Evolutionary conservation across 2,797 vertebrate species (phyloP).

Genomic region (Clarias platycephalus): DNA sequence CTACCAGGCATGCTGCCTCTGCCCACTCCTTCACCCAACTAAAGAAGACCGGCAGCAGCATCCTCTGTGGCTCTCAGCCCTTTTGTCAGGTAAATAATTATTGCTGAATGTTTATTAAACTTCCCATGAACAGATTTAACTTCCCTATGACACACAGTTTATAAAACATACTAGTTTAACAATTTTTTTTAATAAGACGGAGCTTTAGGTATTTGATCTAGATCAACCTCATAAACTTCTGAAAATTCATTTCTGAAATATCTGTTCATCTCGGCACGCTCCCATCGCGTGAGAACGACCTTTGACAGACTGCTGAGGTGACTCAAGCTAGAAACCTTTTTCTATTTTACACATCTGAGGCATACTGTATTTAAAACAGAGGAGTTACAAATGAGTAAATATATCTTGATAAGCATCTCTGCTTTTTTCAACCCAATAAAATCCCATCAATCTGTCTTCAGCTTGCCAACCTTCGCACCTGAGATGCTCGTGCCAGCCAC

Average conservation of each 20-base stretch:
- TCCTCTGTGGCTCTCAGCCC: background rate
- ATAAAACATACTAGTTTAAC: background rate
- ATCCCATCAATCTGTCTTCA: background rate
- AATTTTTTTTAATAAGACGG: background rate
- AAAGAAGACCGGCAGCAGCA: background rate
- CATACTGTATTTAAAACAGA: background rate
- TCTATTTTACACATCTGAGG: background rate
- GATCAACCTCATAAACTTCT: background rate
- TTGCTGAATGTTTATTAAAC: background rate
- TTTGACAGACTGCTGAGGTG: conserved; percentile 15
- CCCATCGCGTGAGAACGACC: conserved; percentile 33
- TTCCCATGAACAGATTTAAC: background rate
- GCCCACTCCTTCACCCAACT: conserved; percentile 19
- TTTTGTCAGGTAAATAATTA: background rate
- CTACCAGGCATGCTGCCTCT: conserved; percentile 29
- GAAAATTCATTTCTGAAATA: conserved; percentile 40
- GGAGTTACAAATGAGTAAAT: conserved; percentile 10
- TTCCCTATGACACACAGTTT: background rate
- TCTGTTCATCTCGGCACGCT: conserved; percentile 28
- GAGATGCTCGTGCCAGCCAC: background rate
- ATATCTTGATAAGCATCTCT: background rate
- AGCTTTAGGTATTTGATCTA: background rate
- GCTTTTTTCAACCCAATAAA: background rate
- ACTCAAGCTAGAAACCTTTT: conserved; percentile 10
- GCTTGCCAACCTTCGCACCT: background rate